Conservation (phyloP, 2,888 invertebrate species). For the Alitta virens region DNA sequence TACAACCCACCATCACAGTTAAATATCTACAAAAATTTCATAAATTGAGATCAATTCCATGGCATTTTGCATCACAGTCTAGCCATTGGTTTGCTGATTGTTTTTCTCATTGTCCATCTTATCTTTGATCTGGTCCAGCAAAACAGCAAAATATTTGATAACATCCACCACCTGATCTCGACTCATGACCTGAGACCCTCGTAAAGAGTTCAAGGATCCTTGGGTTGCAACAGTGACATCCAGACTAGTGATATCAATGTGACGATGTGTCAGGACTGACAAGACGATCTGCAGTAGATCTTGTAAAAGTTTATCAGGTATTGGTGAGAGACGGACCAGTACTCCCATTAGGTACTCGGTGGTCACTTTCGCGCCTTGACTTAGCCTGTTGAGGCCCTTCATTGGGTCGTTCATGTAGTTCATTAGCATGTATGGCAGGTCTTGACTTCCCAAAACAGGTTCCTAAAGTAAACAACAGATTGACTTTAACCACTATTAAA, state of each 20-base stretch:
- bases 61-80: too few relatives aligned
- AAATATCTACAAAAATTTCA: too few relatives aligned
- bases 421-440: constrained; percentile 70
- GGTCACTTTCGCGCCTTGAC: constrained; percentile 17
- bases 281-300: constrained; percentile 23
- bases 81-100: too few relatives aligned
- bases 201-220: not conserved
- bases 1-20: too few relatives aligned
- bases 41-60: too few relatives aligned
- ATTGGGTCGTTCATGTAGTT: constrained; percentile 18
- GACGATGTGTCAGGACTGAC: constrained; percentile 28
- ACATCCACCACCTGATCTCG: too few relatives aligned
- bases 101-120: too few relatives aligned
- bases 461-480: constrained; percentile 47
- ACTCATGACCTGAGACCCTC: too few relatives aligned
- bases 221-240: not conserved
- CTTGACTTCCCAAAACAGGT: constrained; percentile 65
- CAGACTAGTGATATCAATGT: constrained; percentile 18
- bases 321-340: constrained; percentile 20
- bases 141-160: too few relatives aligned
- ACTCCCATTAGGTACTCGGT: constrained; percentile 13
- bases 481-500: too few relatives aligned
- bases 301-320: constrained; percentile 1
- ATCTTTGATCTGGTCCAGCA: too few relatives aligned
- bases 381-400: constrained; percentile 20